Conservation (phyloP, 2,113 vertebrate genomes). For the Rhinoptilus africanus region DNA sequence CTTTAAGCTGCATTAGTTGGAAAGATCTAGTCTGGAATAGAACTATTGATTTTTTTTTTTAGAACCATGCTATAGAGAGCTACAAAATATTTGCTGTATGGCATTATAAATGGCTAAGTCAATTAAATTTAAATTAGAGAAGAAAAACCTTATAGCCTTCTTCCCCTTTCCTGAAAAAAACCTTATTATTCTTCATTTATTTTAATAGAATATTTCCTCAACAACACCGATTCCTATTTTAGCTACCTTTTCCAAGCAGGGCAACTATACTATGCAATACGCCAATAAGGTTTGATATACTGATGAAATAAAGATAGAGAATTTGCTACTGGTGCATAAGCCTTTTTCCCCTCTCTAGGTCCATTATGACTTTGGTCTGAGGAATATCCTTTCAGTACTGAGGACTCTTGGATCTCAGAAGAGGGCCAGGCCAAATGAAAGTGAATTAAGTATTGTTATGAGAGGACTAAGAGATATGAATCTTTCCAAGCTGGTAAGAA, state of each 20-base stretch:
- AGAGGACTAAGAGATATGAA: slow-evolving; percentile 81
- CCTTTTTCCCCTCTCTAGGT: slow-evolving; percentile 57
- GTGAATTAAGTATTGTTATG: slow-evolving; percentile 78
- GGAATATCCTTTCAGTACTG: slow-evolving; percentile 81
- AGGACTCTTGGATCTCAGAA: slow-evolving; percentile 80
- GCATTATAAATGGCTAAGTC: background rate
- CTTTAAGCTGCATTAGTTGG: background rate
- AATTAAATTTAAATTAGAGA: background rate
- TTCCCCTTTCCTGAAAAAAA: background rate
- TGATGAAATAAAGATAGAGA: background rate
- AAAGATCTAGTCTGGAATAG: background rate
- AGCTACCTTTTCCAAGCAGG: background rate
- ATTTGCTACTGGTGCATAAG: background rate
- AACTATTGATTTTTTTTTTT: background rate
- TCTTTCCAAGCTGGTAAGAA: slow-evolving; percentile 79
- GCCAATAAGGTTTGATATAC: background rate
- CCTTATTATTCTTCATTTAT: background rate
- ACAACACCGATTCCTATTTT: background rate
- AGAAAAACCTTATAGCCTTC: background rate
- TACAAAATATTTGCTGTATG: background rate
- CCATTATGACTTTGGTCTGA: slow-evolving; percentile 81
- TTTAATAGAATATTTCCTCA: background rate
- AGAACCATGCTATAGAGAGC: background rate
- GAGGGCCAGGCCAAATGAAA: slow-evolving; percentile 74
- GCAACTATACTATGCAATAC: background rate